Conservation (phyloP, 2,888 invertebrate species). For the Agrochola circellaris region DNA sequence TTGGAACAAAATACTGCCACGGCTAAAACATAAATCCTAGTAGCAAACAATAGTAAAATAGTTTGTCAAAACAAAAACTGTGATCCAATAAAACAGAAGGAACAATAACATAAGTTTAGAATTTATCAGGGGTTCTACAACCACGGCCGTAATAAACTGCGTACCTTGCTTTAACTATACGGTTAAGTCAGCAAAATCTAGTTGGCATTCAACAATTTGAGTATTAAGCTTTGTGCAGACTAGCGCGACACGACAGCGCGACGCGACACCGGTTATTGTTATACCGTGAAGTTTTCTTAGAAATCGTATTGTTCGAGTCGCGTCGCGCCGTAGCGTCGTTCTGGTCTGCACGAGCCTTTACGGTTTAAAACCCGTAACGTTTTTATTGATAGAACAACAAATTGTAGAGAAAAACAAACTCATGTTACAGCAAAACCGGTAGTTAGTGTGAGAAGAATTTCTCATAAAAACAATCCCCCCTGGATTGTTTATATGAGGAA, state of each 20-base stretch:
- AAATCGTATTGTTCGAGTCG: too few relatives aligned
- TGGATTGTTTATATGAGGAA: not conserved
- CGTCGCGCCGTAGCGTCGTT: too few relatives aligned
- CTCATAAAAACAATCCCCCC: too few relatives aligned
- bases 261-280: too few relatives aligned
- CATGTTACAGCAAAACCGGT: not conserved
- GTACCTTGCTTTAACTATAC: conserved; percentile 27
- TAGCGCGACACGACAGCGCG: too few relatives aligned
- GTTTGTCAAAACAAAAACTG: conserved; percentile 57
- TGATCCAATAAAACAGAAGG: conserved; percentile 50
- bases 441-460: not conserved
- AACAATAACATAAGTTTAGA: conserved; percentile 51
- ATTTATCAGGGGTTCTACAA: conserved; percentile 43
- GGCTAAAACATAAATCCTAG: not conserved
- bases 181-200: conserved; percentile 40
- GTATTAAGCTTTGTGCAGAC: too few relatives aligned
- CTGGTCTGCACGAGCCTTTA: too few relatives aligned
- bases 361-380: not conserved
- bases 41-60: conserved; percentile 16
- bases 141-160: conserved; percentile 42
- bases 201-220: conserved; percentile 13
- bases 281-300: too few relatives aligned
- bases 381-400: not conserved
- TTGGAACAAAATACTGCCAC: not conserved
- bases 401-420: not conserved